These are phyloP conservation scores for Odocoileus virginianus DNA, from an alignment of 2,113 vertebrate species.

Conservation along the genomic window DNA sequence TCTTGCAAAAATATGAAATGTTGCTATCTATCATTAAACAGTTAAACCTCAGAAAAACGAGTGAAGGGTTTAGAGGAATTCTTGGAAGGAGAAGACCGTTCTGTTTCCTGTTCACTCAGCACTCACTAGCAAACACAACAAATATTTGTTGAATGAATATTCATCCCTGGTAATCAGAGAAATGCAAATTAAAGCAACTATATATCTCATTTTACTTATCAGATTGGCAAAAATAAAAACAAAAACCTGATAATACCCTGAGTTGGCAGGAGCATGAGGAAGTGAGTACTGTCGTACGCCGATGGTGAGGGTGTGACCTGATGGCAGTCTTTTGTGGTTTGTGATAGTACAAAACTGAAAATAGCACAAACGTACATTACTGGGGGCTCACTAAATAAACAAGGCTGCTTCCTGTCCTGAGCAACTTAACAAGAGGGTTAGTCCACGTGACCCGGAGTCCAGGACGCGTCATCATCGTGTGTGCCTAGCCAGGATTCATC, in stretches of 20 bases:
- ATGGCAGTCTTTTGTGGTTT: not conserved
- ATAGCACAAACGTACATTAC: not conserved
- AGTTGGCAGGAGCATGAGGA: not conserved
- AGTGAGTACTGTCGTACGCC: not conserved
- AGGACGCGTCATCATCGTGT: not conserved
- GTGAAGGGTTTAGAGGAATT: not conserved
- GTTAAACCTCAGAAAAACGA: not conserved
- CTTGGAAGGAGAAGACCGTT: not conserved
- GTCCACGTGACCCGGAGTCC: not conserved
- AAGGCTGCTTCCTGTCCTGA: not conserved
- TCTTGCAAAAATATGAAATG: not conserved
- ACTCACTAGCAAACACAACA: not conserved
- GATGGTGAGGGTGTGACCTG: not conserved
- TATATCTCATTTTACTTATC: not conserved
- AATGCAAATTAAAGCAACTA: not conserved
- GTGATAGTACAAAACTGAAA: not conserved
- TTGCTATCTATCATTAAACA: not conserved
- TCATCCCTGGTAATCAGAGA: not conserved
- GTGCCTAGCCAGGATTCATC: not conserved
- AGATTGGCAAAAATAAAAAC: not conserved
- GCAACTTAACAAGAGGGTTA: not conserved
- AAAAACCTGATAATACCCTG: not conserved
- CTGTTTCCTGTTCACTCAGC: not conserved
- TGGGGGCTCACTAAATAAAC: not conserved
- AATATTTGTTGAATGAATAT: not conserved